phyloP scores from a whole-genome alignment of 2,113 vertebrate genomes.

The Scolopax mira region DNA sequence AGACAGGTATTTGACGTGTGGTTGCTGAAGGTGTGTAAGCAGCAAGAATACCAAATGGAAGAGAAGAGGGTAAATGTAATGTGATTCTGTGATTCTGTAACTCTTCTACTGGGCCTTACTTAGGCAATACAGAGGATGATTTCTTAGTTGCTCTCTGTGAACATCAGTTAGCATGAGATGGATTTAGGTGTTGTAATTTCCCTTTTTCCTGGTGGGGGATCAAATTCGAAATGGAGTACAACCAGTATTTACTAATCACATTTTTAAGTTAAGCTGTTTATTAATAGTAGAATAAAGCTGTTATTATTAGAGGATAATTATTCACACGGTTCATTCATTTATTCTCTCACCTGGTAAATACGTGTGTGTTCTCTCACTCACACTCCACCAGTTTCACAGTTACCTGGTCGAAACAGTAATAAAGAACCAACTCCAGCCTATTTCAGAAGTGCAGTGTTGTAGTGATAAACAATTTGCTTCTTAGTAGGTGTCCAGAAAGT shows the following conservation, averaged over 20 bases:
- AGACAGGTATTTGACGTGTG: constrained; percentile 79
- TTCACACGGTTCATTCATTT: background rate
- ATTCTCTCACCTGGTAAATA: background rate
- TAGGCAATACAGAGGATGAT: background rate
- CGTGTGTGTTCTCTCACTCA: background rate
- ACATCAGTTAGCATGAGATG: background rate
- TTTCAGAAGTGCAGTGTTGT: background rate
- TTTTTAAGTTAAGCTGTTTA: background rate
- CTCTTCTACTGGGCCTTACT: background rate
- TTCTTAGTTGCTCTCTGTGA: background rate
- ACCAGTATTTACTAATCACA: background rate
- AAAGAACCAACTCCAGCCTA: background rate
- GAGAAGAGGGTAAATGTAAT: constrained; percentile 80
- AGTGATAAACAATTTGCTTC: background rate
- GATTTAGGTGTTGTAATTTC: background rate
- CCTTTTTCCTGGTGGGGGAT: background rate
- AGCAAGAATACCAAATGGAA: constrained; percentile 71
- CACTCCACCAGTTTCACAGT: background rate
- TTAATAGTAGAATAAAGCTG: background rate
- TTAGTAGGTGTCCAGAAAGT: background rate
- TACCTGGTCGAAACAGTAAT: background rate
- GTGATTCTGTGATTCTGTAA: too few relatives aligned
- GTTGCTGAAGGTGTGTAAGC: constrained; percentile 66
- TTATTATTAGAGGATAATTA: background rate
- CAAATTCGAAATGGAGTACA: background rate